Percentiles rank a stretch among this genome's conserved stretches.
Conservation (phyloP, 2,113 vertebrate genomes). For the Chloropsis cyanopogon region DNA sequence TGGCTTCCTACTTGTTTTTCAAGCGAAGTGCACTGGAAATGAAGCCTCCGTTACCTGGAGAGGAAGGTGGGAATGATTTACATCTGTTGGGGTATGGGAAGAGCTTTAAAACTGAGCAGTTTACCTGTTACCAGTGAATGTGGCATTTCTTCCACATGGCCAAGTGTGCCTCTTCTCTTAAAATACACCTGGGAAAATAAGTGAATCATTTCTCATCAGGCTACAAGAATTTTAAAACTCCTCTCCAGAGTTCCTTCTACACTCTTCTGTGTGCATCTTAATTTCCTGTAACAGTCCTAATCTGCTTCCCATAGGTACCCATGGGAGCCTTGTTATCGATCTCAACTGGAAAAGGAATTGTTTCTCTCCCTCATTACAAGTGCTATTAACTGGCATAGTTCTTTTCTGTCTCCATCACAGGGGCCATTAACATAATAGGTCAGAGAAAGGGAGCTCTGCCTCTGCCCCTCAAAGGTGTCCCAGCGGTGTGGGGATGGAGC, state of each 20-base stretch:
- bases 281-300: slow-evolving; percentile 47
- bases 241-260: not conserved
- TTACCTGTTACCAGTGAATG: not conserved
- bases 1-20: not conserved
- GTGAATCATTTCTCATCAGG: slow-evolving; percentile 19
- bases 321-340: slow-evolving; percentile 31
- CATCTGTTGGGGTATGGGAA: not conserved
- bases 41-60: not conserved
- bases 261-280: not conserved
- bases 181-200: not conserved
- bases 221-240: not conserved
- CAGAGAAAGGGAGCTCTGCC: not conserved
- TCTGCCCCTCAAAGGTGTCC: not conserved
- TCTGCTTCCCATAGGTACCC: not conserved
- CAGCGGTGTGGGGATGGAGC: accelerated
- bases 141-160: not conserved
- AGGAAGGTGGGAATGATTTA: not conserved
- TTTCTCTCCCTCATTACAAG: slow-evolving; percentile 2
- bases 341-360: slow-evolving; percentile 37
- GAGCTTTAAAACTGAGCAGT: not conserved
- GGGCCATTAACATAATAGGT: not conserved
- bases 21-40: not conserved
- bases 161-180: not conserved
- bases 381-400: slow-evolving; percentile 7
- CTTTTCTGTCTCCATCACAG: not conserved